Evolutionary conservation across 1,140 invertebrate species (phyloP).

Genomic region (Saccostrea echinata): DNA sequence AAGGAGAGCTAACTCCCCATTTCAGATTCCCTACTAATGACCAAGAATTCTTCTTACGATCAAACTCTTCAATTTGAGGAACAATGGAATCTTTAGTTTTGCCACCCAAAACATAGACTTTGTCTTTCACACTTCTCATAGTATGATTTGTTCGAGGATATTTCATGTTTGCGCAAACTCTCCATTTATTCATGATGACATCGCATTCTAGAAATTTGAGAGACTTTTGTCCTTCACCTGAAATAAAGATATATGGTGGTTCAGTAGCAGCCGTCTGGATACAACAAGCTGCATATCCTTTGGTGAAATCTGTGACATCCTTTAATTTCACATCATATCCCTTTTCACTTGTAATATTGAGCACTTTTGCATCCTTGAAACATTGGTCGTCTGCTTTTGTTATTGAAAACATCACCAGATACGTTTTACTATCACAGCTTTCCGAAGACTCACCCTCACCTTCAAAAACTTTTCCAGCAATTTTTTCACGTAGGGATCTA

Average conservation of each 20-base stretch:
- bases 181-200: slow-evolving; percentile 40
- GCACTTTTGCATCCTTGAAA: background rate
- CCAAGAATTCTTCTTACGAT: slow-evolving; percentile 21
- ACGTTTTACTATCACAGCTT: background rate
- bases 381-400: background rate
- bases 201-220: slow-evolving; percentile 12
- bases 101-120: slow-evolving; percentile 25
- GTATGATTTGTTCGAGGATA: background rate
- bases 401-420: background rate
- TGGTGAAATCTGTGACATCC: background rate
- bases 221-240: background rate
- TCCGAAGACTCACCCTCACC: background rate
- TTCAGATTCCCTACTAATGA: background rate
- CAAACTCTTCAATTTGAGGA: slow-evolving; percentile 25
- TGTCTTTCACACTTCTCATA: background rate
- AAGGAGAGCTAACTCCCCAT: background rate
- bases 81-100: background rate
- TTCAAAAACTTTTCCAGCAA: background rate
- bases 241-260: background rate
- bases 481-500: background rate
- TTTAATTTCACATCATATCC: background rate
- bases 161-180: slow-evolving; percentile 37
- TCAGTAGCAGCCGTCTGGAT: background rate
- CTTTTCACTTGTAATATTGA: background rate
- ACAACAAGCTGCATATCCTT: background rate